phyloP scores from a whole-genome alignment of 1,140 invertebrate species.

The Platyura marginata region DNA sequence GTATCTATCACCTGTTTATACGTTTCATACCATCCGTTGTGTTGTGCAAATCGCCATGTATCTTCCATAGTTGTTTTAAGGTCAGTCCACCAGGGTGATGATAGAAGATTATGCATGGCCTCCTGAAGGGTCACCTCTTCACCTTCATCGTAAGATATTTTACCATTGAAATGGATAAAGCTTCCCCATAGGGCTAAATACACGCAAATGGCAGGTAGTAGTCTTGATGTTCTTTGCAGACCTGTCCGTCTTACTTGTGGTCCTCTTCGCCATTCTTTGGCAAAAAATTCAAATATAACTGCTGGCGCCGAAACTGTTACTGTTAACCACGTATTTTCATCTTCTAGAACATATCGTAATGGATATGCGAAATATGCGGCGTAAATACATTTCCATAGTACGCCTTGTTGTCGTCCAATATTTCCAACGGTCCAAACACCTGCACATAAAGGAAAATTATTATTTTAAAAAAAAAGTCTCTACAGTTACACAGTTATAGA shows the following conservation, averaged over 20 bases:
- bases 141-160: constrained; percentile 66
- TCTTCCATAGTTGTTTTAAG: constrained; percentile 54
- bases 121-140: constrained; percentile 75
- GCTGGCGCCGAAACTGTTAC: constrained; percentile 40
- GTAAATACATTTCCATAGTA: constrained; percentile 43
- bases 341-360: constrained; percentile 40
- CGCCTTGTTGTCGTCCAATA: constrained; percentile 60
- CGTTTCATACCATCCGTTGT: constrained; percentile 66
- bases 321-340: constrained; percentile 46
- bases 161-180: constrained; percentile 80
- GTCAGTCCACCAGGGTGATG: constrained; percentile 63
- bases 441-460: no score
- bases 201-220: constrained; percentile 39
- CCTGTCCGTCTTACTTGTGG: constrained; percentile 29
- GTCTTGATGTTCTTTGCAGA: constrained; percentile 25
- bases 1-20: constrained; percentile 75
- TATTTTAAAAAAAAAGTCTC: no score
- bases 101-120: constrained; percentile 75
- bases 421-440: constrained; percentile 82
- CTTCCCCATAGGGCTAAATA: constrained; percentile 57
- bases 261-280: constrained; percentile 56
- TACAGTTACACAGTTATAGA: no score
- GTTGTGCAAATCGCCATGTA: constrained; percentile 50
- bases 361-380: constrained; percentile 49
- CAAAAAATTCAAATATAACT: constrained; percentile 47